Evolutionary conservation across 2,797 vertebrate genomes (phyloP).

Genomic region (Sparus aurata): DNA sequence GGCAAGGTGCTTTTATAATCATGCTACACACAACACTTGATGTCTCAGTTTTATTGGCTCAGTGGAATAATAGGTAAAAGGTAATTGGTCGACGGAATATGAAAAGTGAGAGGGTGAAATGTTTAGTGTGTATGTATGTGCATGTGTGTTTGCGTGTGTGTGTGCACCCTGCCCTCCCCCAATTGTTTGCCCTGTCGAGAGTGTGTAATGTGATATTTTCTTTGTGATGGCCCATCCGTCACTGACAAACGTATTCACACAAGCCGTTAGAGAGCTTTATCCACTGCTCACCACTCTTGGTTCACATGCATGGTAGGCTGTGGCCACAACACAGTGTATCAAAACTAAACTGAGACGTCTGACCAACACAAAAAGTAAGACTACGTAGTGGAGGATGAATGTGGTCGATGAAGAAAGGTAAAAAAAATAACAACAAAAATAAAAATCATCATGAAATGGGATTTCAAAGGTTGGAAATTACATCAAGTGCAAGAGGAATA

Average conservation of each 20-base stretch:
- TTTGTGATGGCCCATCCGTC: constrained; percentile 64
- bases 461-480: not conserved
- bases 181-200: constrained; percentile 44
- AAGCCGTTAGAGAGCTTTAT: constrained; percentile 14
- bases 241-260: constrained; percentile 44
- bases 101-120: not conserved
- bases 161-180: constrained; percentile 23
- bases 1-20: not conserved
- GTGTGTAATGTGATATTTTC: constrained; percentile 75
- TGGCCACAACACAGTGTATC: not conserved
- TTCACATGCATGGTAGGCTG: not conserved
- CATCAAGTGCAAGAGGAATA: not conserved
- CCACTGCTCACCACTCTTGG: constrained; percentile 1
- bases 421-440: not conserved
- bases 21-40: not conserved
- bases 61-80: not conserved
- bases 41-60: constrained; percentile 42
- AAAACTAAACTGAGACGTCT: not conserved
- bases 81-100: constrained; percentile 40
- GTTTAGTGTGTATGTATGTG: constrained; percentile 1
- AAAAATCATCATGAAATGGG: not conserved
- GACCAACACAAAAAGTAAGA: too few species aligned
- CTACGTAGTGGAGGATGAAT: not conserved
- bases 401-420: not conserved
- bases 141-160: constrained; percentile 25